phyloP scores from a whole-genome alignment of 1,140 invertebrate species.

The Plutomurus gul region DNA sequence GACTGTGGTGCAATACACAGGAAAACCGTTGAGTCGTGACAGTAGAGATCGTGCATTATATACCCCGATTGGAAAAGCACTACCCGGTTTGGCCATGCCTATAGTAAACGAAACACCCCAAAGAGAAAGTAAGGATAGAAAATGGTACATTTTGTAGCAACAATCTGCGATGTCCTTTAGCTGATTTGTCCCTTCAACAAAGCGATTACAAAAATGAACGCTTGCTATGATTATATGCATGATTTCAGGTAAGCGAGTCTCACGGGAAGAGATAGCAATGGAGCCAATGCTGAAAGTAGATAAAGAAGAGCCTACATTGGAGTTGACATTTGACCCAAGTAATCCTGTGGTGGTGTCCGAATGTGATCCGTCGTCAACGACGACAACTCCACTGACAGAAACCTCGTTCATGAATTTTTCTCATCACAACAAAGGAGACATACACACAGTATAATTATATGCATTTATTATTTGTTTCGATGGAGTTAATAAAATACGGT shows the following conservation, averaged over 20 bases:
- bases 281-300: neutral
- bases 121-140: constrained; percentile 1
- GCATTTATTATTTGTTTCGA: neutral
- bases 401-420: constrained; percentile 19
- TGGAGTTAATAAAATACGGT: neutral
- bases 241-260: constrained; percentile 5
- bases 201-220: too few species aligned
- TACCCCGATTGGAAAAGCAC: constrained; percentile 43
- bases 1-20: neutral
- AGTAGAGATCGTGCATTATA: constrained; percentile 43
- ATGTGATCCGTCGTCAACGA: neutral
- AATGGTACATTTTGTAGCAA: too few species aligned
- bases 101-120: constrained; percentile 35
- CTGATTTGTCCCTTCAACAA: too few species aligned
- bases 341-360: neutral
- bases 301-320: neutral
- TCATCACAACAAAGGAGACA: constrained; percentile 13
- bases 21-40: constrained; percentile 29
- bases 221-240: neutral
- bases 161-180: too few species aligned
- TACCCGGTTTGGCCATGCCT: constrained; percentile 49
- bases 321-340: constrained; percentile 13
- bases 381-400: neutral
- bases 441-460: constrained; percentile 5
- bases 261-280: constrained; percentile 5